Evolutionary conservation across 2,888 invertebrate genomes (phyloP), one percentile per base, ranked within the genome.

Genomic region (Chelonus formosanus): DNA sequence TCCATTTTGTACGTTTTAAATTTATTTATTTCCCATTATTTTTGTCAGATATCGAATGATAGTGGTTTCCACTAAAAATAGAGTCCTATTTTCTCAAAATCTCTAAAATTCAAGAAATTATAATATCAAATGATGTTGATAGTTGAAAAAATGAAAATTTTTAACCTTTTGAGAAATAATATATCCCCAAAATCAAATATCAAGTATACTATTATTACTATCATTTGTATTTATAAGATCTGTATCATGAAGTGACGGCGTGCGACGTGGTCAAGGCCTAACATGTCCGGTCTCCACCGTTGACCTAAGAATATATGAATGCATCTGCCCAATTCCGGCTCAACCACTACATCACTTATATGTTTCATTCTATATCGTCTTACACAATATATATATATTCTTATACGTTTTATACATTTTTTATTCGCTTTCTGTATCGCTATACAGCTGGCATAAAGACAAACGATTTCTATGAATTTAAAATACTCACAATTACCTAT

Each of bases 161-260:
- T 31, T 20, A 48, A 48, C 36, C 50, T 60, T 31, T 43, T 40
- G 31, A 50, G 20, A 40, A 60, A 52, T 20, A 8, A 48, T 10
- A 48, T 3, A 60, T 60, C 31, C 40, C 40, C n/a, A 36, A 47
- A 48, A 50, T 52, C 44, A 63, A 73, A 71, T 74, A 67, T 70
- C 68, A 66, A 70, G 68, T 58, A 55, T 62, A 67, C 70, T 72
- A 74, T 75, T 71, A 78, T 78, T 74, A 69, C 63, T 63, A 63
- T 69, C 75, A 78, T 79, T 73, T 75, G 75, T 77, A 80, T 78
- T 78, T 78, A 78, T 77, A 75, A 80, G 80, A 77, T 78, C 70
- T 68, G 71, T 76, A 78, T 80, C 77, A 73, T 55, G 59, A 63
- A 64, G 56, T 65, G 65, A 65, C 65, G 47, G 70, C 71, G 40